These are phyloP conservation scores for Leptinotarsa peninsularis DNA, from an alignment of 2,888 invertebrate genomes.

Conservation along the genomic window DNA sequence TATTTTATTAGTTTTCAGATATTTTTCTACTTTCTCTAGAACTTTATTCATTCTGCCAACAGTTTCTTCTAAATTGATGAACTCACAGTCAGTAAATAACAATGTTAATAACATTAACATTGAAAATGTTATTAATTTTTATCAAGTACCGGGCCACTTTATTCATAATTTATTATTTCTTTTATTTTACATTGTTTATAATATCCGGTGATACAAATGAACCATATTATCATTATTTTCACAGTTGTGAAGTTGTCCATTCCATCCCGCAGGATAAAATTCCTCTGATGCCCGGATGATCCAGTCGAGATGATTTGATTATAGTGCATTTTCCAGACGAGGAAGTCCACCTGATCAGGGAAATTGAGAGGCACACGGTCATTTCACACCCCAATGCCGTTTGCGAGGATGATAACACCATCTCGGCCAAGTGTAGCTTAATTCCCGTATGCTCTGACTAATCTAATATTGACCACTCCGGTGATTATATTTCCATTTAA, in stretches of 20 bases:
- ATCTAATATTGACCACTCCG: slow-evolving; percentile 38
- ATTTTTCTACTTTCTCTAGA: no score
- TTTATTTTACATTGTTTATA: no score
- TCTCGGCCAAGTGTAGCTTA: slow-evolving; percentile 33
- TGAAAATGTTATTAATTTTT: no score
- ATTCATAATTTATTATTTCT: no score
- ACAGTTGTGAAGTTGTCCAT: not conserved
- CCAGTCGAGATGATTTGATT: slow-evolving; percentile 46
- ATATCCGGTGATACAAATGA: no score
- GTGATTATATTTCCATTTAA: slow-evolving; percentile 30
- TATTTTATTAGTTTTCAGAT: no score
- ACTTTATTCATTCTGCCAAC: no score
- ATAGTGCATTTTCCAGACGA: slow-evolving; percentile 49
- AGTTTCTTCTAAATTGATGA: no score
- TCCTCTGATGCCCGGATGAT: slow-evolving; percentile 25
- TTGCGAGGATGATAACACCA: slow-evolving; percentile 54
- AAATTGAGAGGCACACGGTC: slow-evolving; percentile 49
- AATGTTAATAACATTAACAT: no score
- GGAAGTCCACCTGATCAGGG: slow-evolving; percentile 48
- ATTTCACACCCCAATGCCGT: slow-evolving; percentile 55
- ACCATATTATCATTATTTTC: no score
- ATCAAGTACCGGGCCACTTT: no score
- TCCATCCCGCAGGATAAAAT: slow-evolving; percentile 9
- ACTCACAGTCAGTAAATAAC: no score
- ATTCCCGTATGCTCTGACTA: slow-evolving; percentile 36